Percentiles rank a stretch among this genome's conserved stretches.
phyloP scores from a whole-genome alignment of 2,797 vertebrate species.

The Xiphorhynchus erythropygius region DNA sequence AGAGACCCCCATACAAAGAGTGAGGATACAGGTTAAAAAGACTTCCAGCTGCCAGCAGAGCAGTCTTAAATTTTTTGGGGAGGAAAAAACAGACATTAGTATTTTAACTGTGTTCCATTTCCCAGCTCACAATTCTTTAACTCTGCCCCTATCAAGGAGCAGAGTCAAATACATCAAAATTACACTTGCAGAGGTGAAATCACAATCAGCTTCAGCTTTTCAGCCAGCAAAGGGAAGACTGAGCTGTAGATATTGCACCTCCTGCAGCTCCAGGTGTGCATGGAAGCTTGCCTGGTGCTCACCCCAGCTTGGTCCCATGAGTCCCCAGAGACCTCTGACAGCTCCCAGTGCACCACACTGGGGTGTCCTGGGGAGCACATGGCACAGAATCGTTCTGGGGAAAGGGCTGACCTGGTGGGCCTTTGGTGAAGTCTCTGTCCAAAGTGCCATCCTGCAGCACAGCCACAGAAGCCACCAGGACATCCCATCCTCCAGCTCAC shows the following conservation, averaged over 20 bases:
- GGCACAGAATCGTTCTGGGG: neutral
- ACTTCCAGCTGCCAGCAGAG: neutral
- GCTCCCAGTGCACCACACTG: neutral
- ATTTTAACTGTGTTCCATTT: neutral
- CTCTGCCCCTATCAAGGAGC: neutral
- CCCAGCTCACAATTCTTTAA: neutral
- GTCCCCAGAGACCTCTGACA: neutral
- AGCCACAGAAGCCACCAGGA: neutral
- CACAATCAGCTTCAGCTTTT: neutral
- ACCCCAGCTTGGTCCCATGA: neutral
- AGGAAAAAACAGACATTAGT: neutral
- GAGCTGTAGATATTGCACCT: neutral
- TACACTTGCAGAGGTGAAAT: neutral
- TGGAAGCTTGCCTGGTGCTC: neutral
- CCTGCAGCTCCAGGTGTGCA: rapidly evolving
- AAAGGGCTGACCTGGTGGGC: rapidly evolving
- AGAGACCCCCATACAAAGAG: neutral
- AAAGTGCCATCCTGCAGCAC: neutral
- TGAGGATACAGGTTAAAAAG: neutral
- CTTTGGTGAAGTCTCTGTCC: neutral
- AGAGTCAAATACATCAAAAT: neutral
- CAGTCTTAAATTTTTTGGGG: neutral
- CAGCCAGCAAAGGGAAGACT: neutral
- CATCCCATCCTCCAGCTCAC: neutral
- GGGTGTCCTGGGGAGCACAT: neutral